phyloP scores from a whole-genome alignment of 2,888 invertebrate genomes.

The Sphaerophoria rueppellii region DNA sequence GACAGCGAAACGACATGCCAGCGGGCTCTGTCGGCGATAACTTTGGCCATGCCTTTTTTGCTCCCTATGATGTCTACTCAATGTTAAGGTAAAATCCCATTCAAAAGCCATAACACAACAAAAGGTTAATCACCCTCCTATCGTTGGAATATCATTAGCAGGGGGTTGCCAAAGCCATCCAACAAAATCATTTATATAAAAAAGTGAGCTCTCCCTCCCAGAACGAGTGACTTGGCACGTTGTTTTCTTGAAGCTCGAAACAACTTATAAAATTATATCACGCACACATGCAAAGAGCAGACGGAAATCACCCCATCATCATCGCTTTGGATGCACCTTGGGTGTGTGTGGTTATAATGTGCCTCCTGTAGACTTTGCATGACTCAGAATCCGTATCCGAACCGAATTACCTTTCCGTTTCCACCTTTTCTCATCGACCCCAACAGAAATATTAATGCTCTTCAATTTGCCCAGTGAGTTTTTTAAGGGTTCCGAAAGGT shows the following conservation, averaged over 20 bases:
- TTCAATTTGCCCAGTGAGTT: conserved; percentile 54
- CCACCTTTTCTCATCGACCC: conserved; percentile 1
- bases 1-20: not conserved
- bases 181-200: not conserved
- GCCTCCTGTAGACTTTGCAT: conserved; percentile 40
- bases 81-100: conserved; percentile 50
- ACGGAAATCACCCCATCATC: conserved; percentile 17
- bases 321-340: not conserved
- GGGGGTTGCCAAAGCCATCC: conserved; percentile 21
- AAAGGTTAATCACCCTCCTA: conserved; percentile 66
- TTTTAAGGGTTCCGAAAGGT: not conserved
- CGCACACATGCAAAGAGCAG: conserved; percentile 48
- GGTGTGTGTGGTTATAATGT: not conserved
- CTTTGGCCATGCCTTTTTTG: not conserved
- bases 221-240: conserved; percentile 9
- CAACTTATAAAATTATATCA: conserved; percentile 58
- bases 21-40: not conserved
- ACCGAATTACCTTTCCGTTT: conserved; percentile 20
- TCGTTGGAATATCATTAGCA: not conserved
- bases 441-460: conserved; percentile 63
- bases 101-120: conserved; percentile 45
- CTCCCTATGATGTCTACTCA: not conserved
- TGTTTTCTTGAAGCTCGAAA: conserved; percentile 28
- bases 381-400: conserved; percentile 49
- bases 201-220: conserved; percentile 29